Evolutionary conservation across 2,113 vertebrate genomes (phyloP).

Genomic region (Ondatra zibethicus): DNA sequence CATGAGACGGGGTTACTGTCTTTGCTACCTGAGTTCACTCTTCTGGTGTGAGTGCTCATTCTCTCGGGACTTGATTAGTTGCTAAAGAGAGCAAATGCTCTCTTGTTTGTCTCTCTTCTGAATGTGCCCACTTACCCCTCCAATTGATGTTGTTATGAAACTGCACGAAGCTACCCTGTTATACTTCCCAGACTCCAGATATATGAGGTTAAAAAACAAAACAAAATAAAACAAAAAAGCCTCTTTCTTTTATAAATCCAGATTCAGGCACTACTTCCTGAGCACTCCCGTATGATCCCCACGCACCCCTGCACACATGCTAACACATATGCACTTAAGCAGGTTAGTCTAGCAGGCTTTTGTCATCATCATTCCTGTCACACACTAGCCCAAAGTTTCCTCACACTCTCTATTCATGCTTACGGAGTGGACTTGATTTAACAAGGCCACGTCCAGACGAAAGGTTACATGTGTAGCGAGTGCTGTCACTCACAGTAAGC

Average conservation of each 20-base stretch:
- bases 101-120: not conserved
- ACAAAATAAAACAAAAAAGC: not conserved
- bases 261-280: fast-evolving
- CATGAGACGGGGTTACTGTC: not conserved
- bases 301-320: fast-evolving
- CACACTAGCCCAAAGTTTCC: not conserved
- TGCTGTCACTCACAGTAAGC: not conserved
- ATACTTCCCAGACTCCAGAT: not conserved
- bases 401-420: not conserved
- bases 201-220: not conserved
- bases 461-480: not conserved
- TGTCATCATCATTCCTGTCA: not conserved
- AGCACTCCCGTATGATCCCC: too few species aligned
- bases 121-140: not conserved
- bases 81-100: not conserved
- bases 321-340: not conserved
- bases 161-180: not conserved
- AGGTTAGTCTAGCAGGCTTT: fast-evolving
- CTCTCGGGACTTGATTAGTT: not conserved
- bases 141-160: not conserved
- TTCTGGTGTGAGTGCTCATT: not conserved
- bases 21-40: not conserved
- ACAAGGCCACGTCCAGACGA: not conserved
- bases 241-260: not conserved
- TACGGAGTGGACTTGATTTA: not conserved